phyloP scores from a whole-genome alignment of 2,888 invertebrate species.

The Netelia melanura region DNA sequence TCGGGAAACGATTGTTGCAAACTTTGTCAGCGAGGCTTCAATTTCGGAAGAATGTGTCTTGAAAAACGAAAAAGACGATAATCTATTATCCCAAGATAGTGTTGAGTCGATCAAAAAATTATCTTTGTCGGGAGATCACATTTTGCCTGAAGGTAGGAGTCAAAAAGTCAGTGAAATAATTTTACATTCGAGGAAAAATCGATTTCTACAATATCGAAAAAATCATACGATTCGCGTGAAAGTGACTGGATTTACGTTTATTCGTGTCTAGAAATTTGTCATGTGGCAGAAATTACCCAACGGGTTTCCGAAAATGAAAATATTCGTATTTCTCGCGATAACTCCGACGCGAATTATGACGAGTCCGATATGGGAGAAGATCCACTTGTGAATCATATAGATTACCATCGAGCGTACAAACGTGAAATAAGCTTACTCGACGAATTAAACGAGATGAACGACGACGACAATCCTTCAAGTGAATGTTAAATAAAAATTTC shows the following conservation, averaged over 20 bases:
- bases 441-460: conserved; percentile 21
- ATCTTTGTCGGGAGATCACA: background rate
- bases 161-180: background rate
- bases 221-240: background rate
- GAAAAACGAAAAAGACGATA: background rate
- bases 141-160: conserved; percentile 12
- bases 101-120: background rate
- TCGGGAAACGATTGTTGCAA: background rate
- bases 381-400: background rate
- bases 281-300: background rate
- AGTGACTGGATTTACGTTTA: background rate
- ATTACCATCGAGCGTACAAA: conserved; percentile 30
- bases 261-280: background rate
- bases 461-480: conserved; percentile 30
- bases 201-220: background rate
- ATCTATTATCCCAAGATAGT: background rate
- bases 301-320: background rate
- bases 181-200: background rate
- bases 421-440: conserved; percentile 19
- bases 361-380: background rate
- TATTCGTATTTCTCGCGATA: background rate
- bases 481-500: background rate
- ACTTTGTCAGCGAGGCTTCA: background rate
- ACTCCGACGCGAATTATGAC: background rate
- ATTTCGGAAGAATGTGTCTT: conserved; percentile 1